Percentiles rank a stretch among this genome's conserved stretches.
Conservation (phyloP, 1,140 invertebrate genomes). For the Dryas iulia region DNA sequence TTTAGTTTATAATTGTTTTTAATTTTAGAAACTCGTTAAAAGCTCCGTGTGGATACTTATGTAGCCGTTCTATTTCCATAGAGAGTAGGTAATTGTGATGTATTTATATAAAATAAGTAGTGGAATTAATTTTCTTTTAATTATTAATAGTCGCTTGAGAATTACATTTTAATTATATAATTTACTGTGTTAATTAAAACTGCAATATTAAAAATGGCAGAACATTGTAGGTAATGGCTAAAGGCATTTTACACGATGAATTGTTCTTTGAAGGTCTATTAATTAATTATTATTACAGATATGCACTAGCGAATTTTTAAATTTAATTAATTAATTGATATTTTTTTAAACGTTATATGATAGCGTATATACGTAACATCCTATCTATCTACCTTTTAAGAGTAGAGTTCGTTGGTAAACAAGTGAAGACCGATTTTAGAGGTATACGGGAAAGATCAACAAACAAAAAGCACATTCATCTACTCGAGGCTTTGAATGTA, state of each 20-base stretch:
- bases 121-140: conserved; percentile 13
- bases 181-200: conserved; percentile 33
- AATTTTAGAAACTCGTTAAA: background rate
- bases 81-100: conserved; percentile 9
- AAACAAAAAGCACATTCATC: conserved; percentile 16
- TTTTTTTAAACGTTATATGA: too few species aligned
- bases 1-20: background rate
- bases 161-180: conserved; percentile 29
- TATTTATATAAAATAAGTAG: background rate
- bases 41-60: background rate
- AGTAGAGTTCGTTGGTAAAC: background rate
- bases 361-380: too few species aligned
- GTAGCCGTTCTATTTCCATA: background rate
- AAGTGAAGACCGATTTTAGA: background rate
- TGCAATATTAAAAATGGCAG: conserved; percentile 26
- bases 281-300: background rate
- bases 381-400: background rate
- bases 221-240: conserved; percentile 14
- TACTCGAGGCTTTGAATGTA: conserved; percentile 49
- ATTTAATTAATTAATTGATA: too few species aligned
- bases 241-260: conserved; percentile 3
- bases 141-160: conserved; percentile 22
- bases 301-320: too few species aligned
- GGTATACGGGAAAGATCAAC: conserved; percentile 8
- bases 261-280: conserved; percentile 2